Evolutionary conservation across 2,113 vertebrate genomes (phyloP).

Genomic region (Redunca redunca): DNA sequence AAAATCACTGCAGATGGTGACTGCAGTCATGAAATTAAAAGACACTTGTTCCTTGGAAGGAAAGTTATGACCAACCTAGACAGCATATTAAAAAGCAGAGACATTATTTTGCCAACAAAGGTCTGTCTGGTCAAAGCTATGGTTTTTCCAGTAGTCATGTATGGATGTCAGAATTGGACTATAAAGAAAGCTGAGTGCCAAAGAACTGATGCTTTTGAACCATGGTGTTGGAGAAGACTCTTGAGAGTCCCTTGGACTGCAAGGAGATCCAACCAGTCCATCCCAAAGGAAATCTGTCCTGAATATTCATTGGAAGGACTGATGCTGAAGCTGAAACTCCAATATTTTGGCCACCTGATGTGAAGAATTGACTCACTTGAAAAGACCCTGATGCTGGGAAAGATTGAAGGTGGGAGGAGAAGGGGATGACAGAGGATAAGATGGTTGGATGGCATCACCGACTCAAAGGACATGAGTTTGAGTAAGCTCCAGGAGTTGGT

Average conservation of each 20-base stretch:
- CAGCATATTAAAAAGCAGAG: not conserved
- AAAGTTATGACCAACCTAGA: not conserved
- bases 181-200: not conserved
- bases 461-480: not conserved
- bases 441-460: not conserved
- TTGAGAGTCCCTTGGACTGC: not conserved
- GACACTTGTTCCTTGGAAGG: not conserved
- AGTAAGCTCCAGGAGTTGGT: not conserved
- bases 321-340: not conserved
- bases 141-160: not conserved
- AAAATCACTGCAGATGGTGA: not conserved
- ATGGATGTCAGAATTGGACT: not conserved
- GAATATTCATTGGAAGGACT: not conserved
- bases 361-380: not conserved
- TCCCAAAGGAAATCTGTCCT: not conserved
- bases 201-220: not conserved
- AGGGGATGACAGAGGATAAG: not conserved
- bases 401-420: not conserved
- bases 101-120: not conserved
- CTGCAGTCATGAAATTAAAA: not conserved
- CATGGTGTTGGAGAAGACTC: not conserved
- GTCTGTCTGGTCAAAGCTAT: not conserved
- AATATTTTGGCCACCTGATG: not conserved
- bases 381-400: not conserved
- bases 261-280: not conserved